phyloP scores from a whole-genome alignment of 2,888 invertebrate species.

The Sinhomidia bicolor region DNA sequence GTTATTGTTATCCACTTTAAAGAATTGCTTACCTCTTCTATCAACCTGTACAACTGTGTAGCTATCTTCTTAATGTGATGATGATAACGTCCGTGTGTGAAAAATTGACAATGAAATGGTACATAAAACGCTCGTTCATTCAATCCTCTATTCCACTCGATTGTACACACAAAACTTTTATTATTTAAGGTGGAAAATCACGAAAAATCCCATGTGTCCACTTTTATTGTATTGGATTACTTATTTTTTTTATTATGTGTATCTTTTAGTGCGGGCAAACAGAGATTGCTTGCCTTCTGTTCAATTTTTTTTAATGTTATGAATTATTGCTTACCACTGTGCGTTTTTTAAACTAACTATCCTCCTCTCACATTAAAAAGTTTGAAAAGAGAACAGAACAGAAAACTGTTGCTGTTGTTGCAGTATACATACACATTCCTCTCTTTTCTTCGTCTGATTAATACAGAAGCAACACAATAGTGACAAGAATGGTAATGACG shows the following conservation, averaged over 20 bases:
- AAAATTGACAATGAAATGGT: conserved; percentile 60
- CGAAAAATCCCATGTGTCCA: conserved; percentile 64
- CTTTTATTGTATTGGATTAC: conserved; percentile 50
- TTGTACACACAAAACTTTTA: no score
- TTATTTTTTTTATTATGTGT: conserved; percentile 27
- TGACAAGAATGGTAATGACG: conserved; percentile 20
- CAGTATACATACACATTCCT: no score
- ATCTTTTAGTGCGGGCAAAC: neutral
- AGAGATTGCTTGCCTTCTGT: neutral
- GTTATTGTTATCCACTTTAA: neutral
- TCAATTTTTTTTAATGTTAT: conserved; percentile 34
- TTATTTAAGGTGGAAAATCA: conserved; percentile 66
- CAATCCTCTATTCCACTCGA: conserved; percentile 42
- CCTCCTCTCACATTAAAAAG: conserved; percentile 13
- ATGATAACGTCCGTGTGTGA: conserved; percentile 46
- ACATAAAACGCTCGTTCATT: conserved; percentile 42
- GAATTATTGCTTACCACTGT: conserved; percentile 54
- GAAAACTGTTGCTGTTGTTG: no score
- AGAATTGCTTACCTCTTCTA: neutral
- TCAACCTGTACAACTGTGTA: neutral
- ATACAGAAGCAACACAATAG: conserved; percentile 13
- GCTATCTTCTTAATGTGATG: conserved; percentile 26
- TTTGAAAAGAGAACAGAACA: neutral
- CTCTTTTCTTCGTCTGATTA: no score
- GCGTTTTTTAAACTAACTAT: neutral